phyloP scores from a whole-genome alignment of 2,888 invertebrate species.

The Syrista parreyssii region DNA sequence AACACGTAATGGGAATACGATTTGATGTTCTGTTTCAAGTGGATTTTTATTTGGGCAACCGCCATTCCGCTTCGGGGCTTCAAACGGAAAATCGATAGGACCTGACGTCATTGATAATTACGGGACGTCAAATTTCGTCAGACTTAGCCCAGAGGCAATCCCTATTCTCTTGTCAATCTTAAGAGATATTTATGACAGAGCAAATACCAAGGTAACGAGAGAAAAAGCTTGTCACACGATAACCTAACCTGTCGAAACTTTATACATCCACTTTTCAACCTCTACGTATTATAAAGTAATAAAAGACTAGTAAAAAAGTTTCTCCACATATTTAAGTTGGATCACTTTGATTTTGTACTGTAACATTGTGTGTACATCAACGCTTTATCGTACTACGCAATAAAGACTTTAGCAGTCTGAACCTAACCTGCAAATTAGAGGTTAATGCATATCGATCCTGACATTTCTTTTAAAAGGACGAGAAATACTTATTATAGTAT shows the following conservation, averaged over 20 bases:
- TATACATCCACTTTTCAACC: not conserved
- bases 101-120: constrained; percentile 18
- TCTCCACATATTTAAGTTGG: not conserved
- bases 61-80: not conserved
- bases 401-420: not conserved
- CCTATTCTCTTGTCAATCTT: constrained; percentile 23
- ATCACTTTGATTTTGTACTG: not conserved
- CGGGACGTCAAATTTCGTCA: constrained; percentile 21
- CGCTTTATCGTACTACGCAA: not conserved
- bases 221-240: not conserved
- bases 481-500: not conserved
- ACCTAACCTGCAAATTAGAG: not conserved
- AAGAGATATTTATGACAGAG: constrained; percentile 8
- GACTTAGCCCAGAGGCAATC: not conserved
- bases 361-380: not conserved
- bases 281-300: not conserved
- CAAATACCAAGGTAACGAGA: not conserved
- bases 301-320: not conserved
- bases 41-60: not conserved
- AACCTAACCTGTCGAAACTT: not conserved
- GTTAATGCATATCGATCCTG: not conserved
- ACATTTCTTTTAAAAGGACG: not conserved
- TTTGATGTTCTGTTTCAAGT: not conserved
- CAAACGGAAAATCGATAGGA: constrained; percentile 14
- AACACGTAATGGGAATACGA: not conserved